Conservation (phyloP, 2,113 vertebrate species). For the Halcyon senegalensis region DNA sequence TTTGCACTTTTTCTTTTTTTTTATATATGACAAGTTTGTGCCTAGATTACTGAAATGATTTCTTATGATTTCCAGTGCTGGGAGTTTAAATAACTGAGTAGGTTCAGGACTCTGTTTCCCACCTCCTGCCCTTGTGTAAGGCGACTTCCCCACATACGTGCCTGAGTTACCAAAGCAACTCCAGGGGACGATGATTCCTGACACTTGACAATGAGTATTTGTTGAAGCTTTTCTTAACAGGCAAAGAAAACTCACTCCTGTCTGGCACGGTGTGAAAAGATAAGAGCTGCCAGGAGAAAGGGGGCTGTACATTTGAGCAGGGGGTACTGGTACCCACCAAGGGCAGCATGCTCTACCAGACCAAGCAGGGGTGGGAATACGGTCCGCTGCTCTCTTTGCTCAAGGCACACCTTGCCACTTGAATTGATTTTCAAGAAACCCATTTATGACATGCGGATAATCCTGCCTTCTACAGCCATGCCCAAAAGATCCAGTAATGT, state of each 20-base stretch:
- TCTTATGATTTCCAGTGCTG: not conserved
- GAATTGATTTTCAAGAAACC: not conserved
- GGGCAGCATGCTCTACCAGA: not conserved
- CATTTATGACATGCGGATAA: not conserved
- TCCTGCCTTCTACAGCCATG: fast-evolving
- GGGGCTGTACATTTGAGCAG: fast-evolving
- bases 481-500: not conserved
- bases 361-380: not conserved
- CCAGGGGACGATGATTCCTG: fast-evolving
- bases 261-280: not conserved
- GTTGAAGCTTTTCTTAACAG: not conserved
- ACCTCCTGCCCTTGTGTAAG: not conserved
- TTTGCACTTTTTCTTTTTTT: not conserved
- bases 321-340: fast-evolving
- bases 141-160: fast-evolving
- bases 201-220: not conserved
- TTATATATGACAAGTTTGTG: not conserved
- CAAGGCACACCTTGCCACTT: not conserved
- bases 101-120: not conserved
- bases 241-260: not conserved
- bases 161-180: not conserved
- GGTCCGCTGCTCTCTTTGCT: not conserved
- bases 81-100: not conserved
- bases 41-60: not conserved
- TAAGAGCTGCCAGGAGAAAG: not conserved